phyloP scores from a whole-genome alignment of 2,888 invertebrate species.

The Hirudinaria manillensis region DNA sequence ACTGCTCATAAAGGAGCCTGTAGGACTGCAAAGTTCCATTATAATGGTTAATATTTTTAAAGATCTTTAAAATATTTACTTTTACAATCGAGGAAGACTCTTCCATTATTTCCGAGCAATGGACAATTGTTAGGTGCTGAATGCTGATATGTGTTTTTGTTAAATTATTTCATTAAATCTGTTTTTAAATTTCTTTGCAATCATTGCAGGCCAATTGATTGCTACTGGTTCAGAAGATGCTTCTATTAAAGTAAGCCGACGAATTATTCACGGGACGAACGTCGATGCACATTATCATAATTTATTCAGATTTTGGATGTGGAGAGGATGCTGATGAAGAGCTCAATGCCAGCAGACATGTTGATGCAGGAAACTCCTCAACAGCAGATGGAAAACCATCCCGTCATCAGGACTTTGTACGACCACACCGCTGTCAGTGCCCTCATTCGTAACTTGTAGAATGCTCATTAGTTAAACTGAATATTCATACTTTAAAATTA shows the following conservation, averaged over 20 bases:
- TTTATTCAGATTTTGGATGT: constrained; percentile 79
- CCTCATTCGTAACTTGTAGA: too few species aligned
- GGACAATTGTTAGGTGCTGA: too few species aligned
- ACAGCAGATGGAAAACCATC: constrained; percentile 78
- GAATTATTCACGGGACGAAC: background rate
- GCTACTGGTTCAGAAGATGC: constrained; percentile 98
- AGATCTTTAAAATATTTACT: background rate
- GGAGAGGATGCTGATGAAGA: constrained; percentile 96
- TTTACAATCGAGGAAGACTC: background rate
- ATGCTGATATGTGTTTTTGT: too few species aligned
- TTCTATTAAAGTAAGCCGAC: constrained; percentile 75
- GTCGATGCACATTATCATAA: background rate
- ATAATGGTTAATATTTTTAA: constrained; percentile 64
- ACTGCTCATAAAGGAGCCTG: constrained; percentile 93
- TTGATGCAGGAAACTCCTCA: constrained; percentile 53
- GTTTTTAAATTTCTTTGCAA: background rate
- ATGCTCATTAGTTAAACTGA: background rate
- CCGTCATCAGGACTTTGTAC: constrained; percentile 91
- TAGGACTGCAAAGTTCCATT: constrained; percentile 87
- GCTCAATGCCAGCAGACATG: constrained; percentile 63
- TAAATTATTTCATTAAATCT: background rate
- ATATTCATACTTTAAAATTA: background rate
- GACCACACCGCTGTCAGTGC: constrained; percentile 75
- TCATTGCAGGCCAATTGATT: constrained; percentile 68
- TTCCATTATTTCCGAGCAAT: too few species aligned